A percentile compares a stretch with the other conserved stretches of the same genome.
phyloP scores from a whole-genome alignment of 30 jellyfish, hydroid and myxozoan genomes.

The Aurelia sp. region DNA sequence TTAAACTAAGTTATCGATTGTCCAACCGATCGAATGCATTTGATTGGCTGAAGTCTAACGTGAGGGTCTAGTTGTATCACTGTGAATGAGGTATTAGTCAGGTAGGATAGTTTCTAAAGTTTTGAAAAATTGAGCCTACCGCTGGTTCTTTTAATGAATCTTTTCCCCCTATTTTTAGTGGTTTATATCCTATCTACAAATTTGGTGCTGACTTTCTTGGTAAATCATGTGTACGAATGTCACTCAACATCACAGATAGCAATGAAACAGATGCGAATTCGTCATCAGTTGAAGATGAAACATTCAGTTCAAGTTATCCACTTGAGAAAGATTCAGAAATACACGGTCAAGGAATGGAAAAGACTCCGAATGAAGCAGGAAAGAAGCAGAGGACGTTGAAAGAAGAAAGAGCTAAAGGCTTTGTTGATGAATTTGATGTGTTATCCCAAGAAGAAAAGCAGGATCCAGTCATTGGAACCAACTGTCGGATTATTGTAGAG shows the following conservation, averaged over 20 bases:
- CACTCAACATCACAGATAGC: slow-evolving; percentile 34
- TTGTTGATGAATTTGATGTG: neutral
- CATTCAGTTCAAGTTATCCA: slow-evolving; percentile 16
- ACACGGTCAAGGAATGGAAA: neutral
- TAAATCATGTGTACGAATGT: slow-evolving; percentile 54
- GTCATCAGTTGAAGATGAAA: neutral
- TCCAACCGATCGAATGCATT: too few species aligned
- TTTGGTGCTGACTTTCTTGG: slow-evolving; percentile 75
- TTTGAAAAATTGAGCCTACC: too few species aligned
- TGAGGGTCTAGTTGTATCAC: too few species aligned
- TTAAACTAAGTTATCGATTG: too few species aligned
- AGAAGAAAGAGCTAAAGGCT: neutral
- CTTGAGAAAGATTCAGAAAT: slow-evolving; percentile 11
- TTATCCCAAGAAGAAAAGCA: neutral
- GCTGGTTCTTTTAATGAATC: too few species aligned
- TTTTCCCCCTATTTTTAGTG: slow-evolving; percentile 20
- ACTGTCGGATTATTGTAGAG: slow-evolving; percentile 61
- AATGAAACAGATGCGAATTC: neutral
- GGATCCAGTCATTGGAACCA: slow-evolving; percentile 14
- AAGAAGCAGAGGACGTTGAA: neutral
- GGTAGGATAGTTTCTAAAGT: too few species aligned
- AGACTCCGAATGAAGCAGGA: neutral
- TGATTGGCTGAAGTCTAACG: too few species aligned
- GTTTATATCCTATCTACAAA: slow-evolving; percentile 73
- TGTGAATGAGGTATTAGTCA: too few species aligned